phyloP scores from a whole-genome alignment of 2,888 invertebrate genomes.

The Eupithecia abbreviata region DNA sequence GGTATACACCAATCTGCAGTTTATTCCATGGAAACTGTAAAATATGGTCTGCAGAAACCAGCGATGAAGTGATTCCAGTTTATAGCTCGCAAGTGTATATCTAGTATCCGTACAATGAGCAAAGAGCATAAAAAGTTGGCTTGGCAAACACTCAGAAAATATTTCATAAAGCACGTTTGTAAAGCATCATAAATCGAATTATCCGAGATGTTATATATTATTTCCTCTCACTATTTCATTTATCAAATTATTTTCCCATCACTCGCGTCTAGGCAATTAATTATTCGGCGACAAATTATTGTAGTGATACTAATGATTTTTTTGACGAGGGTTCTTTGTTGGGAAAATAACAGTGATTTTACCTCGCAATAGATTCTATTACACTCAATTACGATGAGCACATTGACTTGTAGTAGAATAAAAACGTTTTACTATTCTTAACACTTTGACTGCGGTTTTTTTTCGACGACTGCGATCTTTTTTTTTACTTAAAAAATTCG shows the following conservation, averaged over 20 bases:
- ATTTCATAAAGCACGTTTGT: background rate
- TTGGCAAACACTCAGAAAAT: background rate
- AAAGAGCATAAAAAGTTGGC: background rate
- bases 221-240: constrained; percentile 41
- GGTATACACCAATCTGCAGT: no score
- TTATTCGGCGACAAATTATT: constrained; percentile 72
- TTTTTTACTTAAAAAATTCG: no score
- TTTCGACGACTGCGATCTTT: no score
- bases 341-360: constrained; percentile 57
- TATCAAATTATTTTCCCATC: constrained; percentile 68
- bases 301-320: constrained; percentile 69
- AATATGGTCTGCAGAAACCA: no score
- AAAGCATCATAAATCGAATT: constrained; percentile 18
- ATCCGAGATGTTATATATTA: constrained; percentile 12
- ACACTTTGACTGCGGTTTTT: no score
- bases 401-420: background rate
- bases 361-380: constrained; percentile 37
- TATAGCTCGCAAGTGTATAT: no score
- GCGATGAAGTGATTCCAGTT: no score
- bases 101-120: background rate
- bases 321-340: constrained; percentile 73
- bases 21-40: no score
- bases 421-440: background rate
- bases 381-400: background rate
- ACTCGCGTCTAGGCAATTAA: constrained; percentile 57